Evolutionary conservation across 2,113 vertebrate species (phyloP).

Genomic region (Halcyon malimbica): DNA sequence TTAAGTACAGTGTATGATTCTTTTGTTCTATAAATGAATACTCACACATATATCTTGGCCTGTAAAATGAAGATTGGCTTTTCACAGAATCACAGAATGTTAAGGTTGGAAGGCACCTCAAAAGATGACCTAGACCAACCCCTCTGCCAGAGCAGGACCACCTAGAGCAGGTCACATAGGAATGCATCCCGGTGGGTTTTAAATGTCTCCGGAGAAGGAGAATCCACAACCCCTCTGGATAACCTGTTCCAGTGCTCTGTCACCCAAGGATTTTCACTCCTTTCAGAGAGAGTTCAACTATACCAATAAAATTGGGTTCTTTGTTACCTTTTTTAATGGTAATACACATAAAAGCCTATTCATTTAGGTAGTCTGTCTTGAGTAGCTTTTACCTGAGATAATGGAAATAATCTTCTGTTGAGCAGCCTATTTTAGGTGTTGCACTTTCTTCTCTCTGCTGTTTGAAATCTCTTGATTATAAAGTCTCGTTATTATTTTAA

Average conservation of each 20-base stretch:
- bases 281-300: neutral
- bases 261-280: neutral
- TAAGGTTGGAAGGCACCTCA: too few species aligned
- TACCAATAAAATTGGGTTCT: neutral
- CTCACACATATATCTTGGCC: neutral
- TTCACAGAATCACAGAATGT: too few species aligned
- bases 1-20: neutral
- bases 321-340: neutral
- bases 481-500: neutral
- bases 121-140: too few species aligned
- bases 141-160: too few species aligned
- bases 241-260: too few species aligned
- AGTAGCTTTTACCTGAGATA: neutral
- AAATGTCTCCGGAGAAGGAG: too few species aligned
- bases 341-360: neutral
- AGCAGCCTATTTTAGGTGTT: neutral
- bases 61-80: neutral
- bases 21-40: neutral
- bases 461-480: neutral
- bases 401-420: neutral
- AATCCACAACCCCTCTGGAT: too few species aligned
- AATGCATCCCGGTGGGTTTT: too few species aligned
- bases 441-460: neutral
- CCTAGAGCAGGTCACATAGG: too few species aligned
- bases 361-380: neutral